Base-by-base conservation (phyloP, 2,888 invertebrate genomes). In the Chrysomela aeneicollis region DNA sequence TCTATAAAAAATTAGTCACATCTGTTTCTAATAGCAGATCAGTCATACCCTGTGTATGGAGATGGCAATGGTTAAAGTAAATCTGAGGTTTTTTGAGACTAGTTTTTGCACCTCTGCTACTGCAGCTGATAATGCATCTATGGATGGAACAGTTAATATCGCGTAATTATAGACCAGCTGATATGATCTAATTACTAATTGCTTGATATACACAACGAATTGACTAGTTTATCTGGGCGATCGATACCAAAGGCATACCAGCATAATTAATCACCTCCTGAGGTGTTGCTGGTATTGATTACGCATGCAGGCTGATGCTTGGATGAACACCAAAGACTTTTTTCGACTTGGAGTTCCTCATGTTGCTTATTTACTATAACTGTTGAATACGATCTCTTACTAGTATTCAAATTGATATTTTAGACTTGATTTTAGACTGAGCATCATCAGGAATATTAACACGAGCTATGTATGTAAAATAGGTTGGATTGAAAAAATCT, bases 101-200 rank as follows among this genome's bases (percentile, higher is more conserved):
- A 32, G 52, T 52, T 52, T 52, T 52, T 49, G 47, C 47, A 47
- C 47, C 15, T 30, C n/a, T n/a, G n/a, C n/a, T n/a, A n/a, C 26
- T 51, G 22, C 51, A 26, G 22, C 52, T 30, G 52, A 52, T 30
- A 32, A 32, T 18, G 52, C 32, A 18, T 22, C 8, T 22, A 26
- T 4, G 26, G 17, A 52, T 52, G 30, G 32, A 52, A 52, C 18
- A 32, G 17, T 17, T 30, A 32, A 30, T 30, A 32, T 52, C 52
- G 10, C 18, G 52, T 52, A 52, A 52, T 52, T 52, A 32, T 52
- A 52, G 52, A 32, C 52, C 30, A 52, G 52, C 32, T 52, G 32
- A 17, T n/a, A 22, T 52, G n/a, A 10, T 30, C 52, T 52, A 30
- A 52, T 52, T 32, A 52, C 52, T 15, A 17, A 32, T 15, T 32